Evolutionary conservation across 2,113 vertebrate genomes (phyloP).

Genomic region (Varanus komodoensis): DNA sequence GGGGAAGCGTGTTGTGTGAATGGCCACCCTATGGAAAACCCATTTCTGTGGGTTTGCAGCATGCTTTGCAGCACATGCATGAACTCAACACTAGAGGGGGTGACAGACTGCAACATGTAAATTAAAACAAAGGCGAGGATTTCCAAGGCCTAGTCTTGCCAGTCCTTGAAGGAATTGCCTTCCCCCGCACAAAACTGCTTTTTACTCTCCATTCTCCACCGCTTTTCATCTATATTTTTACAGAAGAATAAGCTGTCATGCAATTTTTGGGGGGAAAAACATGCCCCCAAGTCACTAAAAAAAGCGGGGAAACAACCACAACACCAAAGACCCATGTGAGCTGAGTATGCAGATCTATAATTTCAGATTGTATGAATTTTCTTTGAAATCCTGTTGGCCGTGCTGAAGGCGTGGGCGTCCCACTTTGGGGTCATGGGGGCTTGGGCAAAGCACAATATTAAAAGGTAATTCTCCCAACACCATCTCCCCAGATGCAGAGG

Average conservation of each 20-base stretch:
- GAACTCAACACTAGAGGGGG: conserved; percentile 1
- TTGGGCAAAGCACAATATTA: background rate
- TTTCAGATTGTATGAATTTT: background rate
- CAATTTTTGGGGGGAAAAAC: background rate
- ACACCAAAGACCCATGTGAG: background rate
- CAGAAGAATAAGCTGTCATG: background rate
- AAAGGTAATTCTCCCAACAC: too few relatives aligned
- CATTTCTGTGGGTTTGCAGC: too few relatives aligned
- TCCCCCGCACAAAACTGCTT: background rate
- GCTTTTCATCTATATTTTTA: background rate
- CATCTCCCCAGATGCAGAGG: background rate
- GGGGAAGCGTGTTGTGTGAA: background rate
- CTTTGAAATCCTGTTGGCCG: background rate
- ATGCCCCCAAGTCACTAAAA: background rate
- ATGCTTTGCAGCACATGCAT: background rate
- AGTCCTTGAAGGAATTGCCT: background rate
- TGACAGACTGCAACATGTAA: background rate
- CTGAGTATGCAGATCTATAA: too few relatives aligned
- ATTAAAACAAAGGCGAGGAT: background rate
- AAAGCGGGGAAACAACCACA: too few relatives aligned
- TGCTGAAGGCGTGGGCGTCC: background rate
- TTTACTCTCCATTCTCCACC: background rate
- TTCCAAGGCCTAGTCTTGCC: too few relatives aligned
- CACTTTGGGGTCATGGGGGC: too few relatives aligned
- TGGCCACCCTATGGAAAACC: background rate